A percentile compares a stretch with the other conserved stretches of the same genome.
Conservation (phyloP, 2,797 vertebrate genomes). For the Schizopygopsis malacanthus region DNA sequence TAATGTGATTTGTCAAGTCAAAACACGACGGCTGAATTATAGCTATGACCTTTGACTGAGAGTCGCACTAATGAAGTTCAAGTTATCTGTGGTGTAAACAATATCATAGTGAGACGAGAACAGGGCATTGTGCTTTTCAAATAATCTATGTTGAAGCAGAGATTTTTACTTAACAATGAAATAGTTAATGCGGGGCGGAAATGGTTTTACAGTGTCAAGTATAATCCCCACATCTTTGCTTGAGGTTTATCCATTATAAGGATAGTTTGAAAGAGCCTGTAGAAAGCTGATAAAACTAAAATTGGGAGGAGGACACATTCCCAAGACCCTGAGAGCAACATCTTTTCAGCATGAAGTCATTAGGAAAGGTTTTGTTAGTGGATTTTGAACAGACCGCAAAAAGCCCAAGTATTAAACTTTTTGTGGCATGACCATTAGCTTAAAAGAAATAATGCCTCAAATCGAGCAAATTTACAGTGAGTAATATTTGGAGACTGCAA, state of each 20-base stretch:
- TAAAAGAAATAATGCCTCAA: not conserved
- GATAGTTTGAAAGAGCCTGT: not conserved
- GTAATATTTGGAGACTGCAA: not conserved
- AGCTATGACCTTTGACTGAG: constrained; percentile 5
- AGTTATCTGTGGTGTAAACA: constrained; percentile 3
- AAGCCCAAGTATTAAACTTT: not conserved
- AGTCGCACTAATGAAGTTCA: not conserved
- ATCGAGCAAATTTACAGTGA: not conserved
- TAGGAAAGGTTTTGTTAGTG: not conserved
- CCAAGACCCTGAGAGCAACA: not conserved
- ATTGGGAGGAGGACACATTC: constrained; percentile 12
- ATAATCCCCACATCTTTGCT: not conserved
- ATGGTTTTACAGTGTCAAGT: not conserved
- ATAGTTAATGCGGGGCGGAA: not conserved
- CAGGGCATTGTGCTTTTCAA: not conserved
- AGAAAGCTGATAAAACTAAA: not conserved
- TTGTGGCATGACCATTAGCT: not conserved
- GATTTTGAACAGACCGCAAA: not conserved
- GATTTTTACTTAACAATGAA: not conserved
- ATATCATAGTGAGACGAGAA: not conserved
- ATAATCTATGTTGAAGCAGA: not conserved
- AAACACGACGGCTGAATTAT: constrained; percentile 33
- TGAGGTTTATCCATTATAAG: not conserved
- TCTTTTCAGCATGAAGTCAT: constrained; percentile 16
- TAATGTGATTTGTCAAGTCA: constrained; percentile 28